A percentile compares a stretch with the other conserved stretches of the same genome.
phyloP scores from a whole-genome alignment of 2,888 invertebrate genomes.

The Parasteatoda lunata region DNA sequence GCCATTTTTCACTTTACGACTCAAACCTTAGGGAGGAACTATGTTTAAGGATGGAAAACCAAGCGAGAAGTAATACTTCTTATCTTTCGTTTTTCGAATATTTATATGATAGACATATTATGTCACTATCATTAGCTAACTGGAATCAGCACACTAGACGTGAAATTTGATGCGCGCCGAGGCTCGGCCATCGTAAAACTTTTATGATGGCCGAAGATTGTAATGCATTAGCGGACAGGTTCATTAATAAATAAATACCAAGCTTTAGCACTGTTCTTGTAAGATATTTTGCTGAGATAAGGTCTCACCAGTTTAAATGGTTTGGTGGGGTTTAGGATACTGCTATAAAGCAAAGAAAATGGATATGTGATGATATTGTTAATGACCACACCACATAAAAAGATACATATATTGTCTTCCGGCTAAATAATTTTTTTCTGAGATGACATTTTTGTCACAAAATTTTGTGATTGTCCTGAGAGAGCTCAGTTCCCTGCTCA shows the following conservation, averaged over 20 bases:
- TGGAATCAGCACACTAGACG: not conserved
- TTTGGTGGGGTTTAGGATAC: too few species aligned
- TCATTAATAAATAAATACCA: not conserved
- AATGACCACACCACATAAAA: too few species aligned
- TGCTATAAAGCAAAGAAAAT: too few species aligned
- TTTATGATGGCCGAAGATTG: slow-evolving; percentile 8
- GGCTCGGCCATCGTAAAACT: slow-evolving; percentile 18
- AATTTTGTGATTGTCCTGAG: too few species aligned
- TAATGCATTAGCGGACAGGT: not conserved
- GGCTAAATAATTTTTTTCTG: too few species aligned
- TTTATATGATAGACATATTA: not conserved
- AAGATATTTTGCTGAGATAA: too few species aligned
- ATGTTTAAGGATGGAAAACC: not conserved
- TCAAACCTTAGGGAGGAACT: not conserved
- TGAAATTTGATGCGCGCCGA: not conserved
- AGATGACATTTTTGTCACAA: too few species aligned
- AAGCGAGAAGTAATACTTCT: not conserved
- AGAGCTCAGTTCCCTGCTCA: too few species aligned
- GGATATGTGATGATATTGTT: too few species aligned
- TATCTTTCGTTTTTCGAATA: not conserved
- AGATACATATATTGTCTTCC: too few species aligned
- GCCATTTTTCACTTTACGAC: not conserved
- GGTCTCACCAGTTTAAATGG: too few species aligned
- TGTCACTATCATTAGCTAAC: not conserved
- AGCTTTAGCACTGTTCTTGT: too few species aligned